Base-by-base conservation (phyloP, 2,888 invertebrate species). In the Mimumesa dahlbomi region DNA sequence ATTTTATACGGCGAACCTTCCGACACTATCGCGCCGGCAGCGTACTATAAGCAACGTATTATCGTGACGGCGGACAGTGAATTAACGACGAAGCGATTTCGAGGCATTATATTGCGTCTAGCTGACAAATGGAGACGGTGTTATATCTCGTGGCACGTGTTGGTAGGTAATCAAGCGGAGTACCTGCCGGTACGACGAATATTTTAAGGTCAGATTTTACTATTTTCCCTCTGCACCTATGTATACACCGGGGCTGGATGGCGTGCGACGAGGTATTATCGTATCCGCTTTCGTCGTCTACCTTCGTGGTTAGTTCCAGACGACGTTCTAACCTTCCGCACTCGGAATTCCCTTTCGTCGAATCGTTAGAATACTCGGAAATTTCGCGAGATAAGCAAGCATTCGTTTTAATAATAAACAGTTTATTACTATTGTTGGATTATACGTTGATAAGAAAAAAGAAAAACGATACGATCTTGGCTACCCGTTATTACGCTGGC, bases 141-240 rank as follows among this genome's bases (percentile, higher is more conserved):
- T 63, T 73, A 67, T 71, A 72, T 82, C 70, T 74, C 64, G 67
- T 63, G 67, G 70, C 77, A 78, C 66, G 73, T 77, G 77, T 67
- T 79, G 79, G 65, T 74, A 71, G 82, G 82, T 84, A 87, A 87
- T 87, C 84, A 87, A 81, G 72, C 82, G 80, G 80, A 88, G 87
- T 87, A 86, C 84, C 83, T 82, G 74, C 54, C 62, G 61, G 59
- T 58, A 58, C 73, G 68, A 75, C 71, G 79, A 84, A 86, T 85
- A 84, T 85, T 85, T 86, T 82, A 84, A 84, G 81, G 81, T 84
- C 85, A 82, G 78, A 84, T 86, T 87, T 84, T 83, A 84, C 83
- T 83, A 84, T 83, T 84, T 86, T 86, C 82, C 70, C 57, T 69
- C 40, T 25, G 72, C 64, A 61, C 65, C 67, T 63, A 65, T 73